A percentile compares a stretch with the other conserved stretches of the same genome.
These are phyloP conservation scores for Marmota flaviventris DNA, from an alignment of 2,113 vertebrate species.

Conservation along the genomic window DNA sequence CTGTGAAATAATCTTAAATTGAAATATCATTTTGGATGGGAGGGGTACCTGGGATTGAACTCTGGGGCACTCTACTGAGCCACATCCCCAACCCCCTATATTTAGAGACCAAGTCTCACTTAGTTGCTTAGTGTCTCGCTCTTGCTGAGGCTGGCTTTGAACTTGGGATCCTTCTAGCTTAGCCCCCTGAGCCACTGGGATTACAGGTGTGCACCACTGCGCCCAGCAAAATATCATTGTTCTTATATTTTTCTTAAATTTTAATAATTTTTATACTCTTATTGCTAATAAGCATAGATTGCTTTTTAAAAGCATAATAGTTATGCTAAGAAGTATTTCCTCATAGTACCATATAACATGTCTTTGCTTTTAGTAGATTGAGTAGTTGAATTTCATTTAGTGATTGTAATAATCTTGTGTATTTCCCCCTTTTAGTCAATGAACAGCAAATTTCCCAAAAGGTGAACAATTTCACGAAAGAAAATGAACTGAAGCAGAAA, in stretches of 20 bases:
- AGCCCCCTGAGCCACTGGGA: too few species aligned
- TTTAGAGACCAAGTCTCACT: too few species aligned
- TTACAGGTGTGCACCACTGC: too few species aligned
- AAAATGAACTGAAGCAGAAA: conserved; percentile 92
- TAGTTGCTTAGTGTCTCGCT: too few species aligned
- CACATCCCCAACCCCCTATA: too few species aligned
- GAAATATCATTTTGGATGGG: too few species aligned
- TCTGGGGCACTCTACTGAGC: too few species aligned
- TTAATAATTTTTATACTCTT: neutral
- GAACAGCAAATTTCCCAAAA: conserved; percentile 93
- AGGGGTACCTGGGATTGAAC: too few species aligned
- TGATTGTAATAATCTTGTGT: conserved; percentile 12
- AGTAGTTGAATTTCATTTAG: neutral
- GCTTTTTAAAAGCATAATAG: neutral
- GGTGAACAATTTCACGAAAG: conserved; percentile 91
- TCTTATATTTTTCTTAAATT: conserved; percentile 37
- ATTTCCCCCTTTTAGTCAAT: conserved; percentile 89
- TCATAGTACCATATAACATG: neutral
- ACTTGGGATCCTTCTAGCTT: too few species aligned
- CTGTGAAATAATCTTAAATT: too few species aligned
- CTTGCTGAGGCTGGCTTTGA: too few species aligned
- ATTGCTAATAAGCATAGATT: neutral
- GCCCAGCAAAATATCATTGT: neutral
- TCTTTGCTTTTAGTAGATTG: neutral
- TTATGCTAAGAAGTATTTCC: neutral